Evolutionary conservation across 2,888 invertebrate species (phyloP).

Genomic region (Buathra laborator): DNA sequence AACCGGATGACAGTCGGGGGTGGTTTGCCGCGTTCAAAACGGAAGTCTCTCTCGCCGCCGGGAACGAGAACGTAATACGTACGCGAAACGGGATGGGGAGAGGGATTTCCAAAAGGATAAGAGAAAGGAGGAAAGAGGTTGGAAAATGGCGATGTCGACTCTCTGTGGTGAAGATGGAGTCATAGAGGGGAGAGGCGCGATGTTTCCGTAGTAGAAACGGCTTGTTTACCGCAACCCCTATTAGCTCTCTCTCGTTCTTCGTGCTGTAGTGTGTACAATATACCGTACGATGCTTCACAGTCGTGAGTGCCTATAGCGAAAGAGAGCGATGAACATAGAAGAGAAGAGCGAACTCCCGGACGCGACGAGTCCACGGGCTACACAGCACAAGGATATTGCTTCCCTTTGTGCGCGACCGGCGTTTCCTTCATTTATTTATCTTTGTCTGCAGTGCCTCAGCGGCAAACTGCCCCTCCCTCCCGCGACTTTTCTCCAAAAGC

Average conservation of each 20-base stretch:
- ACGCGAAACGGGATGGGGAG: slow-evolving; percentile 32
- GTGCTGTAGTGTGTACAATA: slow-evolving; percentile 2
- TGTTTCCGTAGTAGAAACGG: slow-evolving; percentile 77
- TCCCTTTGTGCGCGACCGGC: slow-evolving; percentile 78
- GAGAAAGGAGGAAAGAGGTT: slow-evolving; percentile 50
- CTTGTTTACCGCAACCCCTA: slow-evolving; percentile 81
- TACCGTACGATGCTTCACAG: neutral
- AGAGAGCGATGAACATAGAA: slow-evolving; percentile 1
- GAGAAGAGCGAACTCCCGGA: slow-evolving; percentile 32
- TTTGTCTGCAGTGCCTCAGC: slow-evolving; percentile 72
- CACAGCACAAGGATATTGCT: slow-evolving; percentile 80
- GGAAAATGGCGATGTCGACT: slow-evolving; percentile 52
- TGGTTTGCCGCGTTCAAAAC: slow-evolving; percentile 33
- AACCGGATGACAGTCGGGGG: slow-evolving; percentile 54
- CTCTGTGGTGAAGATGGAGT: slow-evolving; percentile 44
- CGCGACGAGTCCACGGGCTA: slow-evolving; percentile 68
- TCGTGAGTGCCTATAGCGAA: slow-evolving; percentile 19
- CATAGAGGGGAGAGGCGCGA: slow-evolving; percentile 56
- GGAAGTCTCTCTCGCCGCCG: slow-evolving; percentile 54
- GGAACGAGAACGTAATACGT: slow-evolving; percentile 36
- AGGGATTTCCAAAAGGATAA: slow-evolving; percentile 43
- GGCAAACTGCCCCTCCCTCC: slow-evolving; percentile 55
- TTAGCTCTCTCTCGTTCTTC: slow-evolving; percentile 75
- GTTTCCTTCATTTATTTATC: slow-evolving; percentile 83
- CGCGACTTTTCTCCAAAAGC: slow-evolving; percentile 61